Conservation (phyloP, 30 jellyfish, hydroid and myxozoan species). For the Hydractinia echinata region DNA sequence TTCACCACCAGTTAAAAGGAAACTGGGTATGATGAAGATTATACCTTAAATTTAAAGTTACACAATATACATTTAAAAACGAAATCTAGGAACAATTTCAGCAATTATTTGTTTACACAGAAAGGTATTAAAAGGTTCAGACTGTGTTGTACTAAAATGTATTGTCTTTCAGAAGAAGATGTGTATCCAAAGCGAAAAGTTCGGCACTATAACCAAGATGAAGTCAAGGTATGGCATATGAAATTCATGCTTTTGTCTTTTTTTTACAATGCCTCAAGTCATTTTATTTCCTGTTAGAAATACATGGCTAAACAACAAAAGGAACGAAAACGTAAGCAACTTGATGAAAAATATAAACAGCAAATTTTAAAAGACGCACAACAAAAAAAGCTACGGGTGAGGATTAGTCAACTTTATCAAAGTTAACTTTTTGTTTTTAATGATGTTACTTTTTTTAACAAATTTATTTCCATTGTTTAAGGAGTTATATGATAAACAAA, state of each 20-base stretch:
- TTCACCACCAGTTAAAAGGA: slow-evolving; percentile 25
- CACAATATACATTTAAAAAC: no score
- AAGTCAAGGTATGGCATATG: slow-evolving; percentile 42
- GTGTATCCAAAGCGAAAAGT: slow-evolving; percentile 34
- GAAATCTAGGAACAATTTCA: no score
- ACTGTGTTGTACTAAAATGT: background rate
- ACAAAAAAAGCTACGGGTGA: slow-evolving; percentile 55
- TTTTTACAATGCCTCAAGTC: background rate
- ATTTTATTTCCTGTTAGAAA: slow-evolving; percentile 28
- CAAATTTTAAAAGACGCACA: slow-evolving; percentile 55
- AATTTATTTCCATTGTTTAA: background rate
- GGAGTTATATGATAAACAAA: slow-evolving; percentile 79
- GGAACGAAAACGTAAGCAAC: slow-evolving; percentile 51
- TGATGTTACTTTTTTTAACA: background rate
- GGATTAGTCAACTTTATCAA: background rate
- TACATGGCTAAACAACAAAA: slow-evolving; percentile 82
- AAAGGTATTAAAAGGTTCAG: background rate
- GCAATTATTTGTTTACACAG: background rate
- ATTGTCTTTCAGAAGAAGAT: slow-evolving; percentile 41
- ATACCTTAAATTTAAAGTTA: no score
- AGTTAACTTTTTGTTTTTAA: background rate
- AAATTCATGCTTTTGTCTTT: background rate
- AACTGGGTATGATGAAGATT: background rate
- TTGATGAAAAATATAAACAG: slow-evolving; percentile 47
- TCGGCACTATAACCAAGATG: slow-evolving; percentile 80